phyloP scores from a whole-genome alignment of 2,888 invertebrate species.

The Dicyrtoma fusca region DNA sequence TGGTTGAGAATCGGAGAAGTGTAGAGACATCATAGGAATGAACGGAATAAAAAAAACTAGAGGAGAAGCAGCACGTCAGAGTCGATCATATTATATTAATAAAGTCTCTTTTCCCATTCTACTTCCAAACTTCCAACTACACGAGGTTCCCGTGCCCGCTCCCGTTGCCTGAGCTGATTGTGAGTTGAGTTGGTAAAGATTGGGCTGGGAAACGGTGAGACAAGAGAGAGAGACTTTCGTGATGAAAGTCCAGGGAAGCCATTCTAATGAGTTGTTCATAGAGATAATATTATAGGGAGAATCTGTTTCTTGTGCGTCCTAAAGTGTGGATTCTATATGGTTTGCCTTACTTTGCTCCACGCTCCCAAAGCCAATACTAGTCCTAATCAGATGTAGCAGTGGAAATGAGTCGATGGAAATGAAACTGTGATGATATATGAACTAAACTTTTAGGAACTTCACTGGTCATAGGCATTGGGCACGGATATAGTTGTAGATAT shows the following conservation, averaged over 20 bases:
- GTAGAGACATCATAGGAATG: too few relatives aligned
- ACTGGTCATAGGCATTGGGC: too few relatives aligned
- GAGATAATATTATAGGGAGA: slow-evolving; percentile 2
- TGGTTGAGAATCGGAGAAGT: too few relatives aligned
- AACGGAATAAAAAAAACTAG: too few relatives aligned
- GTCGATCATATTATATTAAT: slow-evolving; percentile 25
- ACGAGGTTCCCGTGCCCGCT: background rate
- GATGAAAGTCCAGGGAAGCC: slow-evolving; percentile 42
- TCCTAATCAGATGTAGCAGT: too few relatives aligned
- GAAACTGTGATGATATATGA: too few relatives aligned
- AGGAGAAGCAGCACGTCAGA: too few relatives aligned
- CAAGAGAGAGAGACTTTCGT: slow-evolving; percentile 21
- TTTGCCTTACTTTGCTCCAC: background rate
- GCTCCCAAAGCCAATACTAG: too few relatives aligned
- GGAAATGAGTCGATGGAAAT: too few relatives aligned
- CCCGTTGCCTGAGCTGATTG: slow-evolving; percentile 1
- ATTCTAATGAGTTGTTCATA: slow-evolving; percentile 30
- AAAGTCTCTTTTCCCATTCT: slow-evolving; percentile 1
- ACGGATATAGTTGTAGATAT: too few relatives aligned
- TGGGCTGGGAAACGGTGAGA: slow-evolving; percentile 1
- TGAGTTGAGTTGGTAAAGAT: slow-evolving; percentile 13
- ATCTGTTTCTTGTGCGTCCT: slow-evolving; percentile 8
- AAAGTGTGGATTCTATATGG: background rate
- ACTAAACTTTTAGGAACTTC: too few relatives aligned
- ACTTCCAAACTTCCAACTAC: too few relatives aligned